Conservation (phyloP, 2,888 invertebrate genomes). For the Cryptosula pallasiana region DNA sequence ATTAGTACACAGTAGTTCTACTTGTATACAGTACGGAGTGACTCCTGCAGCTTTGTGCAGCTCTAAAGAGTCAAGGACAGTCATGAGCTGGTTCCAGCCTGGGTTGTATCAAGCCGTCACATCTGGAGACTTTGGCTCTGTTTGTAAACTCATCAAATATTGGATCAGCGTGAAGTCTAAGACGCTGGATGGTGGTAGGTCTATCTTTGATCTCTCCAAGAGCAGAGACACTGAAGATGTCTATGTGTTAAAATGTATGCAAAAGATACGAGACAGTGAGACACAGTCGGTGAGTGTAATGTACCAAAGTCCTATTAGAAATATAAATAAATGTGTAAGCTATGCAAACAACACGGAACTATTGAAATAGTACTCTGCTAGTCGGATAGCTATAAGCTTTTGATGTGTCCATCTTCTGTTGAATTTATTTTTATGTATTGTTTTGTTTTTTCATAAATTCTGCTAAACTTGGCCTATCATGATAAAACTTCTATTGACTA, state of each 20-base stretch:
- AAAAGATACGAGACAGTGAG: not conserved
- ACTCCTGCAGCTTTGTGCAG: not conserved
- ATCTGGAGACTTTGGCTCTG: conserved; percentile 31
- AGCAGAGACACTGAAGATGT: not conserved
- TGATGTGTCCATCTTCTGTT: no score
- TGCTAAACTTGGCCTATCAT: no score
- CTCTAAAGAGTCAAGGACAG: not conserved
- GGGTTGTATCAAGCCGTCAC: conserved; percentile 35
- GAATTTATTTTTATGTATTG: no score
- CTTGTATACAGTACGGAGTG: not conserved
- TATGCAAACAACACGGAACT: no score
- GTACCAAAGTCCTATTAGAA: not conserved
- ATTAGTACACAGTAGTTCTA: not conserved
- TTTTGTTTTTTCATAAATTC: no score
- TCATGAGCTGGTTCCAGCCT: conserved; percentile 32
- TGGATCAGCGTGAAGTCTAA: conserved; percentile 33
- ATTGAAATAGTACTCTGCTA: no score
- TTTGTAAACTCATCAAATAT: conserved; percentile 33
- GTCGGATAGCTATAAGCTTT: no score
- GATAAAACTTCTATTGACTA: no score
- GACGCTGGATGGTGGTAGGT: not conserved
- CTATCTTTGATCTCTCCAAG: not conserved
- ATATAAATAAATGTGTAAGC: not conserved
- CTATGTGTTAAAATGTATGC: not conserved
- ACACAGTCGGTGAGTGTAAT: conserved; percentile 13